These are phyloP conservation scores for Meiosimyza decipiens DNA, from an alignment of 2,888 invertebrate genomes.

Conservation along the genomic window DNA sequence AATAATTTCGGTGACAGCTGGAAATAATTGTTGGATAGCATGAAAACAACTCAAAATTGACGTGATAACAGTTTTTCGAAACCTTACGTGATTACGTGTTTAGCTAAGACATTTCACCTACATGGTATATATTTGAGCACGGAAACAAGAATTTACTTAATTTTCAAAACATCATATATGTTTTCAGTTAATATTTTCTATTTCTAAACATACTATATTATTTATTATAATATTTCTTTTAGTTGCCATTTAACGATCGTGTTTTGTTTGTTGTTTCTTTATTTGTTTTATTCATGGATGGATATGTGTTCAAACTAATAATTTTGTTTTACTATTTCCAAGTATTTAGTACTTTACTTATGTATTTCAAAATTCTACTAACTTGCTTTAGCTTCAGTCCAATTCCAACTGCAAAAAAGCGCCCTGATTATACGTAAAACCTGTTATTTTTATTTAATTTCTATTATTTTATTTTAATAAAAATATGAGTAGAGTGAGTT, in stretches of 20 bases:
- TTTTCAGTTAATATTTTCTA: not conserved
- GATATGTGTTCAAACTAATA: slow-evolving; percentile 38
- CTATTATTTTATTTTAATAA: not conserved
- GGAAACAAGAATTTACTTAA: no score
- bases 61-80: no score
- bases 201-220: not conserved
- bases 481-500: not conserved
- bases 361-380: slow-evolving; percentile 41
- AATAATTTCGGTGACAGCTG: no score
- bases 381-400: slow-evolving; percentile 3
- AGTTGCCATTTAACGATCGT: not conserved
- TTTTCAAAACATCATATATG: no score
- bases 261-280: not conserved
- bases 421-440: slow-evolving; percentile 10
- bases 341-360: slow-evolving; percentile 43
- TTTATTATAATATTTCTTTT: not conserved
- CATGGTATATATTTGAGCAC: no score
- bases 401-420: not conserved
- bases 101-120: no score
- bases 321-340: slow-evolving; percentile 38
- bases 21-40: no score
- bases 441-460: not conserved
- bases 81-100: no score
- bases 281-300: slow-evolving; percentile 36
- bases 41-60: no score